A percentile compares a stretch with the other conserved stretches of the same genome.
phyloP scores from a whole-genome alignment of 2,888 invertebrate species.

The Baccha elongata region DNA sequence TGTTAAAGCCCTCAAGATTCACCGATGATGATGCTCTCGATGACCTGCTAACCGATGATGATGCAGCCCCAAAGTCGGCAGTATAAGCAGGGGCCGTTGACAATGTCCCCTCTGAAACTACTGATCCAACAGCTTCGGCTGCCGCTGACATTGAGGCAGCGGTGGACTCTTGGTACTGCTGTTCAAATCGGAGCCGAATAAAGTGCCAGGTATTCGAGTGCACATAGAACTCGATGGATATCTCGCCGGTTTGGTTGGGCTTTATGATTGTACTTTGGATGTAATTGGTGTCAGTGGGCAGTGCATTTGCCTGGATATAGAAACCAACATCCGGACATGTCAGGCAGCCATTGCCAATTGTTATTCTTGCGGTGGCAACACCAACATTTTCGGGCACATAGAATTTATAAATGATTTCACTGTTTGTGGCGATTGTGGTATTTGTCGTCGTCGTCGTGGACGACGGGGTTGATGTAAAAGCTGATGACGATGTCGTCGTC shows the following conservation, averaged over 20 bases:
- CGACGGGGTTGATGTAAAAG: conserved; percentile 32
- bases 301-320: conserved; percentile 83
- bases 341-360: conserved; percentile 81
- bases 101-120: conserved; percentile 38
- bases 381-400: conserved; percentile 82
- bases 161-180: conserved; percentile 52
- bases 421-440: conserved; percentile 75
- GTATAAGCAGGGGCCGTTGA: conserved; percentile 54
- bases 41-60: conserved; percentile 64
- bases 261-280: conserved; percentile 83
- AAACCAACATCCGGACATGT: conserved; percentile 82
- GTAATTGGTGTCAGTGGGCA: conserved; percentile 84
- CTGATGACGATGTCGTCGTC: conserved; percentile 31
- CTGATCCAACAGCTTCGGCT: conserved; percentile 27
- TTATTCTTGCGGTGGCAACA: conserved; percentile 79
- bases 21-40: conserved; percentile 61
- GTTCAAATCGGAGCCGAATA: conserved; percentile 81
- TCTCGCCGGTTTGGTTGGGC: conserved; percentile 81
- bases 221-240: conserved; percentile 83
- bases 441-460: conserved; percentile 42
- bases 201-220: conserved; percentile 86
- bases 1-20: conserved; percentile 57
- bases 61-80: conserved; percentile 31
- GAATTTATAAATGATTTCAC: conserved; percentile 83
- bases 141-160: conserved; percentile 42